Conservation (phyloP, 2,888 invertebrate species). For the Sesia bembeciformis region DNA sequence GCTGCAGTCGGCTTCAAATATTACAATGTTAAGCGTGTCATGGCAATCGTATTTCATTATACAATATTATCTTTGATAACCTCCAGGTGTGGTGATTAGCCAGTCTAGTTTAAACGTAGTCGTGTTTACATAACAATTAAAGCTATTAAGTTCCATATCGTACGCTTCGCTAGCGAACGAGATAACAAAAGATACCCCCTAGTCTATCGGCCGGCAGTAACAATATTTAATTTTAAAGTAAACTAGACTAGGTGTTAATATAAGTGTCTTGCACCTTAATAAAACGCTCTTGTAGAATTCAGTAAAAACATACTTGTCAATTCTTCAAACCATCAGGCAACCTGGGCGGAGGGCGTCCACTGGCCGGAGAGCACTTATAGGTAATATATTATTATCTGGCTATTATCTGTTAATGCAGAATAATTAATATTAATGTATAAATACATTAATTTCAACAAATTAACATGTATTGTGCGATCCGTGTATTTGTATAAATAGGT, state of each 20-base stretch:
- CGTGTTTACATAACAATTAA: slow-evolving; percentile 27
- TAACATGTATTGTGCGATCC: no score
- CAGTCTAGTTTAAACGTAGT: slow-evolving; percentile 19
- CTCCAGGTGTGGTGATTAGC: slow-evolving; percentile 12
- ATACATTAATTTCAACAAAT: no score
- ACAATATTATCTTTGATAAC: background rate
- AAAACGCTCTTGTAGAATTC: no score
- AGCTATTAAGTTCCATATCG: slow-evolving; percentile 8
- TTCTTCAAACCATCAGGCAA: no score
- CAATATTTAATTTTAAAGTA: slow-evolving; percentile 8
- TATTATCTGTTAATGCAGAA: no score
- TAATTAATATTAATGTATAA: no score
- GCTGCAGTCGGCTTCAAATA: background rate
- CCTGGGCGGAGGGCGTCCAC: no score
- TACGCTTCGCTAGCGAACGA: slow-evolving; percentile 1
- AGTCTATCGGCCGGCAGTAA: slow-evolving; percentile 17
- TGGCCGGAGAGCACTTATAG: no score
- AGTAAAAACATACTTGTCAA: no score
- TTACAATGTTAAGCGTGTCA: background rate
- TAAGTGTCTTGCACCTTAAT: no score
- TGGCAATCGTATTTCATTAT: background rate
- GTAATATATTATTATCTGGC: no score
- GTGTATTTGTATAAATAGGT: no score
- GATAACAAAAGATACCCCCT: slow-evolving; percentile 17
- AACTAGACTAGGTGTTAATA: background rate